phyloP scores from a whole-genome alignment of 2,797 vertebrate species.

The Thalassophryne amazonica region DNA sequence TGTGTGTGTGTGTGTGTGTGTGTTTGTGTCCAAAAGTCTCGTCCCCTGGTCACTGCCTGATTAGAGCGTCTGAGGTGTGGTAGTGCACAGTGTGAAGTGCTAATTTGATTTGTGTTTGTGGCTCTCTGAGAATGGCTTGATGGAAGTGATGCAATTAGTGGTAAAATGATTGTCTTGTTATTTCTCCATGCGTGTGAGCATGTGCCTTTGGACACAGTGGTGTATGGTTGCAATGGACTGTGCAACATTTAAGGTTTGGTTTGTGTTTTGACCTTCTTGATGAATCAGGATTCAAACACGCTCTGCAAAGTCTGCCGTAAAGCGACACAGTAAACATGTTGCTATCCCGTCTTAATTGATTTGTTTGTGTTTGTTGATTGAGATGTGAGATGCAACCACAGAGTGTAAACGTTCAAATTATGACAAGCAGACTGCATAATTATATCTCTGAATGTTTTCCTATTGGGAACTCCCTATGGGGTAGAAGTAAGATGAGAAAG shows the following conservation, averaged over 20 bases:
- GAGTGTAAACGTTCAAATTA: conserved; percentile 69
- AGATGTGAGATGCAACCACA: conserved; percentile 57
- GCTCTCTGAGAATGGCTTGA: conserved; percentile 55
- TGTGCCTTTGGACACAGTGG: neutral
- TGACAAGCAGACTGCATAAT: conserved; percentile 67
- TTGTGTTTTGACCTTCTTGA: too few species aligned
- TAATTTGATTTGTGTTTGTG: conserved; percentile 72
- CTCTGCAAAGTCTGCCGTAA: conserved; percentile 43
- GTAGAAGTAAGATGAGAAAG: conserved; percentile 36
- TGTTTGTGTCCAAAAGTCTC: conserved; percentile 30
- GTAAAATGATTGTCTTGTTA: conserved; percentile 53
- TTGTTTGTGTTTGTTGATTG: conserved; percentile 69
- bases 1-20: conserved; percentile 5
- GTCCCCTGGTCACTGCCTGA: conserved; percentile 54
- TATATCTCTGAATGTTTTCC: conserved; percentile 63
- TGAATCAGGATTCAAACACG: too few species aligned
- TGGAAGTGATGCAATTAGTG: conserved; percentile 71
- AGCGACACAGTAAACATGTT: conserved; percentile 51
- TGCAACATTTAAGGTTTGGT: too few species aligned
- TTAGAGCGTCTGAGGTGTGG: conserved; percentile 61
- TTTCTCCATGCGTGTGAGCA: conserved; percentile 13
- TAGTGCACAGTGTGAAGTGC: conserved; percentile 57
- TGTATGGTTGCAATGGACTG: too few species aligned
- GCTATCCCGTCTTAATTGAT: conserved; percentile 64
- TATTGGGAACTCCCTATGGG: conserved; percentile 40